phyloP scores from a whole-genome alignment of 2,113 vertebrate genomes.

The Orthonyx spaldingii region DNA sequence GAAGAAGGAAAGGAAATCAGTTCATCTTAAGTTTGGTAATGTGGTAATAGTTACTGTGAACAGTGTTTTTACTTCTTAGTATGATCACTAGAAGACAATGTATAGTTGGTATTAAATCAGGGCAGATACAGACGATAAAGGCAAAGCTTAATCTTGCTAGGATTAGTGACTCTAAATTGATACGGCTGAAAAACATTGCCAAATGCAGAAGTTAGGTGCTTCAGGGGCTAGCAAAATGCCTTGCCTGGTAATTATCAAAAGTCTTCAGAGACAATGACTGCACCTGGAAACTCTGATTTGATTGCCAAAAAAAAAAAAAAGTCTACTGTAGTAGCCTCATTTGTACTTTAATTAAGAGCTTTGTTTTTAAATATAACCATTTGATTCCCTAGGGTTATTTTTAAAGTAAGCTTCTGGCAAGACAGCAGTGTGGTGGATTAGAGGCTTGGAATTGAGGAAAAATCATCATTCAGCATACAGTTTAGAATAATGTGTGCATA shows the following conservation, averaged over 20 bases:
- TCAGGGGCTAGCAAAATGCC: not conserved
- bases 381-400: constrained; percentile 55
- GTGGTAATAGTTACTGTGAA: not conserved
- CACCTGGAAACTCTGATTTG: constrained; percentile 32
- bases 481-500: constrained; percentile 18
- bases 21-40: not conserved
- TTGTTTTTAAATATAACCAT: constrained; percentile 59
- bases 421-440: constrained; percentile 35
- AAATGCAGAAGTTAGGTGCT: constrained; percentile 4
- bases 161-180: constrained; percentile 43
- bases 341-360: constrained; percentile 61
- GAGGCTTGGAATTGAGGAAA: constrained; percentile 25
- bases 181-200: not conserved
- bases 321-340: constrained; percentile 22
- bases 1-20: not conserved
- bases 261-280: constrained; percentile 4
- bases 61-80: not conserved
- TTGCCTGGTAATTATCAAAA: constrained; percentile 9
- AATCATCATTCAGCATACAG: not conserved
- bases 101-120: constrained; percentile 17
- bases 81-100: constrained; percentile 17
- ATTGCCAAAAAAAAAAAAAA: constrained; percentile 2
- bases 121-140: constrained; percentile 7
- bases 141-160: constrained; percentile 44
- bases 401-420: constrained; percentile 56